A percentile compares a stretch with the other conserved stretches of the same genome.
These are phyloP conservation scores for Periophthalmodon schlosseri DNA, from an alignment of 2,113 vertebrate species.

Conservation along the genomic window DNA sequence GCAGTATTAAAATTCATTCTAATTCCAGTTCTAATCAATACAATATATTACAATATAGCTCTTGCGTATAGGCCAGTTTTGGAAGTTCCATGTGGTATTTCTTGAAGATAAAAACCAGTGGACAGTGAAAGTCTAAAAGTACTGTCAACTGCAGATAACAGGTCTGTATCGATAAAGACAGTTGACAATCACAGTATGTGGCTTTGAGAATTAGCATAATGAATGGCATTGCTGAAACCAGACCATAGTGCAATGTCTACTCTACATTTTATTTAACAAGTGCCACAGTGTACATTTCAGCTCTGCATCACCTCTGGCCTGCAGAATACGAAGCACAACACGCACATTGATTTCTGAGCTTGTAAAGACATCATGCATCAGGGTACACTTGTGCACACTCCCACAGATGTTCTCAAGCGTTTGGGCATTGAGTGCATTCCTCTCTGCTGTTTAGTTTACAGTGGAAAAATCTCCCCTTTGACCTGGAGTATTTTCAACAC, in stretches of 20 bases:
- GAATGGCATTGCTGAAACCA: slow-evolving; percentile 8
- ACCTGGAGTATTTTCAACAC: slow-evolving; percentile 61
- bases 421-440: slow-evolving; percentile 66
- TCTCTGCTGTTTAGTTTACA: slow-evolving; percentile 61
- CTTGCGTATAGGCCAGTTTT: neutral
- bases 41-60: neutral
- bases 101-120: slow-evolving; percentile 11
- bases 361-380: slow-evolving; percentile 33
- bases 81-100: neutral
- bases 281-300: slow-evolving; percentile 52
- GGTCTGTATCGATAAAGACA: slow-evolving; percentile 25
- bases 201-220: slow-evolving; percentile 20
- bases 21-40: neutral
- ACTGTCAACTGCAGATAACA: slow-evolving; percentile 37
- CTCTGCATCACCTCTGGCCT: slow-evolving; percentile 51
- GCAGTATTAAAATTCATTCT: no score
- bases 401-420: slow-evolving; percentile 53
- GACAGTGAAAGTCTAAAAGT: slow-evolving; percentile 18
- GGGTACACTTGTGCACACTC: slow-evolving; percentile 18
- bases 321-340: slow-evolving; percentile 41
- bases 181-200: neutral
- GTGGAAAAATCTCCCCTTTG: slow-evolving; percentile 69
- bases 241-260: slow-evolving; percentile 8
- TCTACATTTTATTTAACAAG: slow-evolving; percentile 42
- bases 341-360: slow-evolving; percentile 8